phyloP scores from a whole-genome alignment of 2,888 invertebrate genomes.

The Rhodophaea formosa region DNA sequence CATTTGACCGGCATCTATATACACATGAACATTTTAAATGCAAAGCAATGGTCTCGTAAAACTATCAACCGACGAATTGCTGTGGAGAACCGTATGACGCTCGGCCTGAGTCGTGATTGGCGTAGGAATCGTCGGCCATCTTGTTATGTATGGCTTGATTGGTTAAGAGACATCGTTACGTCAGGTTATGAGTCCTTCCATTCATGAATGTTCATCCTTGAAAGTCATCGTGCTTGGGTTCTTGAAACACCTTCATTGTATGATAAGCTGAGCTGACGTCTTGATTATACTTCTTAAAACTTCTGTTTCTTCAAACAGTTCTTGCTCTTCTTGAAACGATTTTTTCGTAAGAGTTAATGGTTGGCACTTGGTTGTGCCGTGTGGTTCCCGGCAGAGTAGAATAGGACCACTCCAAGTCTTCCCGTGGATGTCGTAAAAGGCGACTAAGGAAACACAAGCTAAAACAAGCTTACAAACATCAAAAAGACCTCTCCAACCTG shows the following conservation, averaged over 20 bases:
- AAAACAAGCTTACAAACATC: too few relatives aligned
- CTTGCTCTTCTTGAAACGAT: neutral
- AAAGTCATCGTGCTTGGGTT: slow-evolving; percentile 7
- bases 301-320: too few relatives aligned
- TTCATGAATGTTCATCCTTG: slow-evolving; percentile 36
- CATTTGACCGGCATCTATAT: slow-evolving; percentile 79
- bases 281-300: neutral
- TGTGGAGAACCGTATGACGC: slow-evolving; percentile 68
- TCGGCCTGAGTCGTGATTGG: slow-evolving; percentile 66
- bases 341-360: too few relatives aligned
- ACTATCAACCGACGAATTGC: slow-evolving; percentile 74
- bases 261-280: neutral
- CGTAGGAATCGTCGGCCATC: slow-evolving; percentile 67
- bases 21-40: slow-evolving; percentile 75
- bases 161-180: slow-evolving; percentile 44
- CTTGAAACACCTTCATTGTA: neutral
- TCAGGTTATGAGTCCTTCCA: slow-evolving; percentile 50
- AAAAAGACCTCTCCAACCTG: too few relatives aligned
- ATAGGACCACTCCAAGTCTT: too few relatives aligned
- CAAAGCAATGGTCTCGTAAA: slow-evolving; percentile 78
- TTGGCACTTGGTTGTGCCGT: too few relatives aligned
- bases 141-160: slow-evolving; percentile 59
- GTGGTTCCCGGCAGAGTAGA: too few relatives aligned
- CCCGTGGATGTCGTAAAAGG: too few relatives aligned
- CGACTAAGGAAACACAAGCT: too few relatives aligned